Conservation (phyloP, 2,113 vertebrate genomes). For the Sinocyclocheilus grahami region DNA sequence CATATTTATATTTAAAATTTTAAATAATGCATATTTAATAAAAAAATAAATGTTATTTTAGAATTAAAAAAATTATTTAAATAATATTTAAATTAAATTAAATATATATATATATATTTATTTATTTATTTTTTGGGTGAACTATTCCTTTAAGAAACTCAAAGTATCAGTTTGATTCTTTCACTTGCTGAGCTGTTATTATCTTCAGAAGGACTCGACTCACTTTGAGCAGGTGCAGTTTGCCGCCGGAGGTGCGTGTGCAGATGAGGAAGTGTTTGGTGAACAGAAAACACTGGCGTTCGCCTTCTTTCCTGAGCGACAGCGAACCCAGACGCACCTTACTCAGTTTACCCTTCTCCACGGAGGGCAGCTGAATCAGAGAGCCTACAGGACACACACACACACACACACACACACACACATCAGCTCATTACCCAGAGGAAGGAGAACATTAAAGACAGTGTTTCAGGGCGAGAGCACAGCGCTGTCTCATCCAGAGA, state of each 20-base stretch:
- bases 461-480: neutral
- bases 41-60: too few species aligned
- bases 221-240: conserved; percentile 95
- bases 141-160: too few species aligned
- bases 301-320: conserved; percentile 93
- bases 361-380: conserved; percentile 92
- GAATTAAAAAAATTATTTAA: too few species aligned
- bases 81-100: too few species aligned
- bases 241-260: conserved; percentile 92
- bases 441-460: neutral
- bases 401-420: neutral
- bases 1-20: too few species aligned
- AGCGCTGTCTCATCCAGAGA: neutral
- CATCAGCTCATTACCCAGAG: neutral
- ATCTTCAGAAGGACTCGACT: neutral
- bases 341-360: conserved; percentile 92
- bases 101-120: too few species aligned
- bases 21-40: too few species aligned
- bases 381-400: conserved; percentile 77
- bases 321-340: conserved; percentile 92
- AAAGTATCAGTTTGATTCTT: neutral
- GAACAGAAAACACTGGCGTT: conserved; percentile 94
- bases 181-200: neutral
- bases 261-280: conserved; percentile 97
- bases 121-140: too few species aligned